These are phyloP conservation scores for Loriculus beryllinus DNA, from an alignment of 2,797 vertebrate species.

Conservation along the genomic window DNA sequence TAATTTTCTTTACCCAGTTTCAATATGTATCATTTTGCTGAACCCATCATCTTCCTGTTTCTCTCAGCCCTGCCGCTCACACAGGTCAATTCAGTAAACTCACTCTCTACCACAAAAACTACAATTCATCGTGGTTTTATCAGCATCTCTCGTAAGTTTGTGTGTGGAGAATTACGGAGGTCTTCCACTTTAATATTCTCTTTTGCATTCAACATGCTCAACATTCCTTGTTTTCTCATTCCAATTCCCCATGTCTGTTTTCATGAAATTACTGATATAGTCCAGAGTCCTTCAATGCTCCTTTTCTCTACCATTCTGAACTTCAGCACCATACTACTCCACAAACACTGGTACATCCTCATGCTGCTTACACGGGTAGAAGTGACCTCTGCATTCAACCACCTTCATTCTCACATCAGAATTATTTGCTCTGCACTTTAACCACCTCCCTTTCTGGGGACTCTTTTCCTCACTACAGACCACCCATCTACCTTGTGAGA, in stretches of 20 bases:
- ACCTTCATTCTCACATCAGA: background rate
- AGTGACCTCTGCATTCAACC: background rate
- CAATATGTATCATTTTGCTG: background rate
- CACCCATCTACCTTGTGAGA: background rate
- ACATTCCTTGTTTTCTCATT: background rate
- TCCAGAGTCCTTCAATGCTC: background rate
- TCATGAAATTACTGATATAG: background rate
- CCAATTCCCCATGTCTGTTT: background rate
- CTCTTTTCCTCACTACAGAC: background rate
- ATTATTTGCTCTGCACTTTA: background rate
- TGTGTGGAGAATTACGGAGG: background rate
- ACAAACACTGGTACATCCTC: background rate
- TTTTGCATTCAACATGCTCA: background rate
- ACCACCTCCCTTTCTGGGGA: background rate
- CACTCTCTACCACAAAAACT: background rate
- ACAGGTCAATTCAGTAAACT: background rate
- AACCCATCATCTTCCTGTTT: background rate
- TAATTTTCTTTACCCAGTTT: background rate
- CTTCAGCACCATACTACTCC: background rate
- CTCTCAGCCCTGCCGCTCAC: background rate
- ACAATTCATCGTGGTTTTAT: background rate
- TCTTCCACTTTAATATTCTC: background rate
- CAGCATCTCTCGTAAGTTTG: background rate
- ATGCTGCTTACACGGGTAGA: background rate
- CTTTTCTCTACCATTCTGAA: background rate